Base-by-base conservation (phyloP, 2,113 vertebrate species). In the Salvelinus sp. region DNA sequence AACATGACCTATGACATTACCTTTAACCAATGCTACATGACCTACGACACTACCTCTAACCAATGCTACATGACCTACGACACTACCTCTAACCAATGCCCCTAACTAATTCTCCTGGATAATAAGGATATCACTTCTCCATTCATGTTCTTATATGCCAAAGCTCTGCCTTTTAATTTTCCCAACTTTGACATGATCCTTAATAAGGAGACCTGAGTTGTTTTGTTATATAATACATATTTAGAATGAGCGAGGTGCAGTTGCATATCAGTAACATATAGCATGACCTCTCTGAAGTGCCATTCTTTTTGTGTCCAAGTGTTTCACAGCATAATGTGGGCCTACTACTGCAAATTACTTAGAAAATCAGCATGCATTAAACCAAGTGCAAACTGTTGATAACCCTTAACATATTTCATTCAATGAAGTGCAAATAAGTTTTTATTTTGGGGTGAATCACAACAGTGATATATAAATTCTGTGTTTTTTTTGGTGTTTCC, bases 131-230 rank as follows among this genome's bases (percentile, higher is more conserved):
- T 54, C 4, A 54, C 16, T 54, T 18, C 50, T 54, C 50, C 3
- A 18, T 54, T 18, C 16, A 54, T 54, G 50, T 54, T 54, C 50
- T 54, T 54, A 16, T 54, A 54, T 2, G 16, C 3, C 50, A 54
- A 54, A 54, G 13, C 16, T 18, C 63, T 50, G 23, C 14, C 63
- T 50, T 25, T 27, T 16, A 18, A 14, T 14, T 62, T 22, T 9
- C 27, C 44, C 22, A 27, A 27, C 23, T 72, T 60, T 50, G 47
- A 60, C 44, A 9, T 75, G 28, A 25, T 25, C 68, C 60, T 22
- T 74, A 66, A 67, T 30, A 68, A 64, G 30, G 65, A 58, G 27
- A 69, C 54, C 74, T 69, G 66, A 69, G 65, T 60, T 76, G 22
- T 20, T n/a, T 54, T 57, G 4, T 33, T 27, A 30, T 13, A 76